Percentiles rank a stretch among this genome's conserved stretches.
These are phyloP conservation scores for Apocheima hispidaria DNA, from an alignment of 2,888 invertebrate genomes.

Conservation along the genomic window DNA sequence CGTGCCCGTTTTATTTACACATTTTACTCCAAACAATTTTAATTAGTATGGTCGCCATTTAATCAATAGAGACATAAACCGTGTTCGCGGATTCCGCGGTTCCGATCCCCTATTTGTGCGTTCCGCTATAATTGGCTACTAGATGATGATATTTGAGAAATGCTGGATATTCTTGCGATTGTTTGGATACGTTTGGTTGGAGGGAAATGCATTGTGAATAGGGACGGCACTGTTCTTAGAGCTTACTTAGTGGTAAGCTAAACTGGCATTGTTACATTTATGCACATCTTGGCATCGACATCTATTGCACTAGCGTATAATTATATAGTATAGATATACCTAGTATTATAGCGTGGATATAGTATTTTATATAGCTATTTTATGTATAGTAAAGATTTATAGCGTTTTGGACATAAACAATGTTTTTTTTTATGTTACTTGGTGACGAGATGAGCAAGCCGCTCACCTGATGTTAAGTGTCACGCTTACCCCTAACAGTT, in stretches of 20 bases:
- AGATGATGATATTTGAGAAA: conserved; percentile 68
- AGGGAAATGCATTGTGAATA: conserved; percentile 39
- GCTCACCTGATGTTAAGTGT: too few relatives aligned
- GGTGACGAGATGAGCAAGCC: too few relatives aligned
- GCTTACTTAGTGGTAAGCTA: background rate
- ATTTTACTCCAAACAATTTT: conserved; percentile 67
- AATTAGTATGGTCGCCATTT: conserved; percentile 70
- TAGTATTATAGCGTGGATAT: too few relatives aligned
- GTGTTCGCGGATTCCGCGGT: conserved; percentile 56
- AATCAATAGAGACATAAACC: conserved; percentile 78
- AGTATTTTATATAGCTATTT: too few relatives aligned
- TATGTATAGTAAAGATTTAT: too few relatives aligned
- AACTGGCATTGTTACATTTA: background rate
- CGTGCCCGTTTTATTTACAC: conserved; percentile 68
- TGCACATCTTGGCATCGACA: background rate
- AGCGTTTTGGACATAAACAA: too few relatives aligned
- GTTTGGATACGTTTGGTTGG: conserved; percentile 44
- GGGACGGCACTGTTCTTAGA: background rate
- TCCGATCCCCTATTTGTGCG: conserved; percentile 64
- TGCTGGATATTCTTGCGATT: conserved; percentile 61
- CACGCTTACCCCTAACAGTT: too few relatives aligned
- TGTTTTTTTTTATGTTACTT: too few relatives aligned
- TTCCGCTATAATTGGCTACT: conserved; percentile 73
- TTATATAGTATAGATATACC: too few relatives aligned
- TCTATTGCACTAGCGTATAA: too few relatives aligned